A percentile compares a stretch with the other conserved stretches of the same genome.
phyloP scores from a whole-genome alignment of 2,113 vertebrate species.

The Gymnobelideus leadbeateri region DNA sequence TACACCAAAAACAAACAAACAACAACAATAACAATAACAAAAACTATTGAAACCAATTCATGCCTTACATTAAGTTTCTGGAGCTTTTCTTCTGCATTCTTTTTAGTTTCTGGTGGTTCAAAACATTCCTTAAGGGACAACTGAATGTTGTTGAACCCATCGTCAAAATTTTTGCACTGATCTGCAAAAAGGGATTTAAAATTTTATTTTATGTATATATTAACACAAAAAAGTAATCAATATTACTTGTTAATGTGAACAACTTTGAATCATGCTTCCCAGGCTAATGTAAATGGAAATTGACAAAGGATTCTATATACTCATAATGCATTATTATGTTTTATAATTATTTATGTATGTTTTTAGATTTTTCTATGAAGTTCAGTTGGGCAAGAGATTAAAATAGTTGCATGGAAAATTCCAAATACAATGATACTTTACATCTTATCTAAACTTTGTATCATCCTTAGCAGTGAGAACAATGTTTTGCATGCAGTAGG shows the following conservation, averaged over 20 bases:
- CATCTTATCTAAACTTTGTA: background rate
- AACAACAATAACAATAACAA: background rate
- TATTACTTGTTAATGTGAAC: background rate
- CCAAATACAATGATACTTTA: constrained; percentile 53
- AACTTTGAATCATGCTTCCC: background rate
- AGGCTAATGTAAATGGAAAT: background rate
- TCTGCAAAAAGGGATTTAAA: constrained; percentile 82
- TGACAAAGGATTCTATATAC: background rate
- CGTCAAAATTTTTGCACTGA: constrained; percentile 90
- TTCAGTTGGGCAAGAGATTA: constrained; percentile 78
- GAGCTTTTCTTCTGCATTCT: constrained; percentile 85
- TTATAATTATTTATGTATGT: background rate
- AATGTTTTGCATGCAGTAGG: background rate
- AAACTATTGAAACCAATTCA: background rate
- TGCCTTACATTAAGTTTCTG: constrained; percentile 89
- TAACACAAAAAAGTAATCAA: background rate
- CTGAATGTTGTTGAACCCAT: constrained; percentile 91
- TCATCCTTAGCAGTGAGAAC: background rate
- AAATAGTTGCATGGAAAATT: constrained; percentile 81
- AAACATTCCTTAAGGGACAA: constrained; percentile 92
- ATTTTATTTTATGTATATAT: background rate
- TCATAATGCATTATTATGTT: background rate
- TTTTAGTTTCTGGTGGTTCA: constrained; percentile 89
- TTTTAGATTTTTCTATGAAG: constrained; percentile 75
- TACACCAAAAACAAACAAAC: background rate